These are phyloP conservation scores for Halichoerus grypus DNA, from an alignment of 2,113 vertebrate species.

Conservation along the genomic window DNA sequence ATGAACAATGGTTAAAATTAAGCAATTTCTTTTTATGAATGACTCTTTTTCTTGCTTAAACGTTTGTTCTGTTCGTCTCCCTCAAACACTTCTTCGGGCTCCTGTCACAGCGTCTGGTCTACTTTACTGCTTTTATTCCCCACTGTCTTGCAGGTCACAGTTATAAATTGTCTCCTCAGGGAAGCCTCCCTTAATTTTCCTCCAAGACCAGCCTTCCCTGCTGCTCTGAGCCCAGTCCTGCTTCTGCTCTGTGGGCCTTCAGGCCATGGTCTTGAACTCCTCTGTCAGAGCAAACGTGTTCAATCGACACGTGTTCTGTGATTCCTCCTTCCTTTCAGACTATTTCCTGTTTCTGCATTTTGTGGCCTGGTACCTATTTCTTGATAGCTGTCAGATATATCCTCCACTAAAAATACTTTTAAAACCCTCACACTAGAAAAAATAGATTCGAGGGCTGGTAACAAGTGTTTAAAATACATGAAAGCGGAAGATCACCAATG, in stretches of 20 bases:
- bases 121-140: neutral
- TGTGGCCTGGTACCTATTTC: neutral
- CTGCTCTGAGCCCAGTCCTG: neutral
- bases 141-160: neutral
- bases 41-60: neutral
- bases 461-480: neutral
- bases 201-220: neutral
- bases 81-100: neutral
- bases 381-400: neutral
- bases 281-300: neutral
- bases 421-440: neutral
- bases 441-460: neutral
- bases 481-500: neutral
- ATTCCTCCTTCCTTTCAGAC: neutral
- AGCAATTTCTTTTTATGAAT: neutral
- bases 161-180: neutral
- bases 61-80: neutral
- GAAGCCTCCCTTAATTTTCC: neutral
- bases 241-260: neutral
- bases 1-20: neutral
- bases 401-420: neutral
- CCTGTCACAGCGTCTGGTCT: neutral
- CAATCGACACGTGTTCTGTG: accelerated
- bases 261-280: accelerated
- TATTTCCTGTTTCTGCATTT: neutral